phyloP scores from a whole-genome alignment of 2,888 invertebrate genomes.

The Leptopilina myrica region DNA sequence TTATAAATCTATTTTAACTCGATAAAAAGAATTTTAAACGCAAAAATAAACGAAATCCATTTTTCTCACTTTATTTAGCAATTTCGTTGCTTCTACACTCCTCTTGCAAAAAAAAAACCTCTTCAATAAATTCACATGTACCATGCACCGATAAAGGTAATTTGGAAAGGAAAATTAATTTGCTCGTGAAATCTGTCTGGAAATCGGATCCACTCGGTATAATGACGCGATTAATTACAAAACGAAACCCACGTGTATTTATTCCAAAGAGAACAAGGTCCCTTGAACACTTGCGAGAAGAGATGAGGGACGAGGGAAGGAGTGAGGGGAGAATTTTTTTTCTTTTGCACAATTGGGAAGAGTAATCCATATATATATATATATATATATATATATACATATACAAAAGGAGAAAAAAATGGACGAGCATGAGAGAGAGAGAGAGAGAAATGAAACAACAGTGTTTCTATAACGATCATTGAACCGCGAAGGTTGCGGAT shows the following conservation, averaged over 20 bases:
- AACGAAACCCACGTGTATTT: background rate
- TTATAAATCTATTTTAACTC: too few species aligned
- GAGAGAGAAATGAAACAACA: background rate
- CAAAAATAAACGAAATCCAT: too few species aligned
- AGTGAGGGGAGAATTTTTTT: background rate
- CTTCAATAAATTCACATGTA: too few species aligned
- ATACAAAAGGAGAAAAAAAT: too few species aligned
- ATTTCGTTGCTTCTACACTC: too few species aligned
- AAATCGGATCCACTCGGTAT: conserved; percentile 11
- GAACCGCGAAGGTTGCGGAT: background rate
- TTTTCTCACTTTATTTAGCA: too few species aligned
- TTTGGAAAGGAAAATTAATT: background rate
- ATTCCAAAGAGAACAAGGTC: background rate
- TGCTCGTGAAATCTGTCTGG: background rate
- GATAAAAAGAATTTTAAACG: too few species aligned
- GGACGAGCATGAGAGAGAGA: background rate
- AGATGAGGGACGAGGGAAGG: background rate
- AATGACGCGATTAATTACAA: conserved; percentile 11
- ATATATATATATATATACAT: background rate
- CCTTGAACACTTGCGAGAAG: background rate
- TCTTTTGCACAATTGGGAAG: background rate
- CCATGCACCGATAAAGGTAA: background rate
- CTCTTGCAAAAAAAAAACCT: too few species aligned
- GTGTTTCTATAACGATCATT: background rate
- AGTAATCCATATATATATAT: background rate